Percentiles rank a stretch among this genome's conserved stretches.
Conservation (phyloP, 2,888 invertebrate genomes). For the Zygothrica quintamaculata region DNA sequence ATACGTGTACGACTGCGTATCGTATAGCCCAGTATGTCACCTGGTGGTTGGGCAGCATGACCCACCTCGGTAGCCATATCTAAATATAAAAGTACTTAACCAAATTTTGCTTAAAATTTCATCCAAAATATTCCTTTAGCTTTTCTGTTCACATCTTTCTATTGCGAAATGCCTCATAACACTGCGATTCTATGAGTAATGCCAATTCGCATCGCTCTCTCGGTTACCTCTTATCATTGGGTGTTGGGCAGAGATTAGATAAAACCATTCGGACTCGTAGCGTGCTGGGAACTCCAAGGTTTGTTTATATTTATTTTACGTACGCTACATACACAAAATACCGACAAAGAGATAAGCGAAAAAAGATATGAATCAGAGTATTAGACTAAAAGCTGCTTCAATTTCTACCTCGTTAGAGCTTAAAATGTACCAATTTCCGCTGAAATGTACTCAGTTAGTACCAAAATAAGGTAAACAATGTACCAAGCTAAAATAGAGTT, state of each 20-base stretch:
- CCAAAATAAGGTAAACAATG: no score
- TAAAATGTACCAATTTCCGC: no score
- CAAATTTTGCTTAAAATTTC: neutral
- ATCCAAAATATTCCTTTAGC: neutral
- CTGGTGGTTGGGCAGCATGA: constrained; percentile 78
- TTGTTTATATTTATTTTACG: constrained; percentile 70
- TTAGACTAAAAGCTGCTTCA: neutral
- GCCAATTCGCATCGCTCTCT: constrained; percentile 29
- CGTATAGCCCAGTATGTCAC: constrained; percentile 80
- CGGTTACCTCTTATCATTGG: constrained; percentile 53
- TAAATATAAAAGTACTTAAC: neutral
- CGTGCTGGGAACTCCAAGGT: constrained; percentile 25
- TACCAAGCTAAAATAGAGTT: no score
- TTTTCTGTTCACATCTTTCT: constrained; percentile 41
- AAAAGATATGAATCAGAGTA: neutral
- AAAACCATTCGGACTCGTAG: constrained; percentile 30
- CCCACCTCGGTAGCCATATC: constrained; percentile 65
- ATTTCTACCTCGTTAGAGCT: no score
- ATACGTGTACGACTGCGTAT: constrained; percentile 83
- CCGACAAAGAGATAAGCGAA: neutral
- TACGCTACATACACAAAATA: no score
- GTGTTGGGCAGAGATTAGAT: constrained; percentile 66
- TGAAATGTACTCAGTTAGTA: no score
- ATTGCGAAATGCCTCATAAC: constrained; percentile 53
- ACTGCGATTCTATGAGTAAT: constrained; percentile 68